Percentiles rank a stretch among this genome's conserved stretches.
Evolutionary conservation across 1,140 invertebrate genomes (phyloP).

Genomic region (Stenopsyche tienmushanensis): DNA sequence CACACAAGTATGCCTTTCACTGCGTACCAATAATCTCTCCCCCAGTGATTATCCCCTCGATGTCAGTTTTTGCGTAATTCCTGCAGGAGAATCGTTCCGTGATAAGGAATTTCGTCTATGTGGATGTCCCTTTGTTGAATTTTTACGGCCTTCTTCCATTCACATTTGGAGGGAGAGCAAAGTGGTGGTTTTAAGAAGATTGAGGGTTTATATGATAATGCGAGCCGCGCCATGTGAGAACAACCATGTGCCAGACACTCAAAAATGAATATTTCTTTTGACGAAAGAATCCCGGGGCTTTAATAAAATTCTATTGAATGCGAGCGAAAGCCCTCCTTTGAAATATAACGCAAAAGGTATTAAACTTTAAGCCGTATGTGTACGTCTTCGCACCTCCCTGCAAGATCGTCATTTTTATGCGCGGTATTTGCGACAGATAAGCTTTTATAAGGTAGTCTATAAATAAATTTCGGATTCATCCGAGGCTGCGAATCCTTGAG

Average conservation of each 20-base stretch:
- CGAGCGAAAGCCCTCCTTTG: too few relatives aligned
- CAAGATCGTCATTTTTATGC: too few relatives aligned
- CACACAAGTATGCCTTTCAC: too few relatives aligned
- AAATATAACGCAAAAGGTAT: too few relatives aligned
- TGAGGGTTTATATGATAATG: not conserved
- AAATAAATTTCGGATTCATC: too few relatives aligned
- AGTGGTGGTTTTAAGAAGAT: not conserved
- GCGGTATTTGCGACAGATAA: too few relatives aligned
- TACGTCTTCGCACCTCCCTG: too few relatives aligned
- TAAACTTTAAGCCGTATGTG: too few relatives aligned
- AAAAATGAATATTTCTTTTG: constrained; percentile 1
- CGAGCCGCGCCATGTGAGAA: not conserved
- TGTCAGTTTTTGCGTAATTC: constrained; percentile 4
- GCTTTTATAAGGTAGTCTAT: too few relatives aligned
- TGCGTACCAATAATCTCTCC: too few relatives aligned
- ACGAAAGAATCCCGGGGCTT: not conserved
- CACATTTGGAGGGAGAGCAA: not conserved
- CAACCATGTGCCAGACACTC: constrained; percentile 5
- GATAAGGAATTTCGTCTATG: constrained; percentile 14
- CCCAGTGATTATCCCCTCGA: not conserved
- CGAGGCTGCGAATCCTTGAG: too few relatives aligned
- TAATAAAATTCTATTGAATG: not conserved
- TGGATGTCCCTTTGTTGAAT: constrained; percentile 18
- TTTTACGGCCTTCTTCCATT: constrained; percentile 2
- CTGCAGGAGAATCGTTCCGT: constrained; percentile 5